Evolutionary conservation across 2,797 vertebrate species (phyloP), one percentile per base, ranked within the genome.

Genomic region (Argyrosomus regius): DNA sequence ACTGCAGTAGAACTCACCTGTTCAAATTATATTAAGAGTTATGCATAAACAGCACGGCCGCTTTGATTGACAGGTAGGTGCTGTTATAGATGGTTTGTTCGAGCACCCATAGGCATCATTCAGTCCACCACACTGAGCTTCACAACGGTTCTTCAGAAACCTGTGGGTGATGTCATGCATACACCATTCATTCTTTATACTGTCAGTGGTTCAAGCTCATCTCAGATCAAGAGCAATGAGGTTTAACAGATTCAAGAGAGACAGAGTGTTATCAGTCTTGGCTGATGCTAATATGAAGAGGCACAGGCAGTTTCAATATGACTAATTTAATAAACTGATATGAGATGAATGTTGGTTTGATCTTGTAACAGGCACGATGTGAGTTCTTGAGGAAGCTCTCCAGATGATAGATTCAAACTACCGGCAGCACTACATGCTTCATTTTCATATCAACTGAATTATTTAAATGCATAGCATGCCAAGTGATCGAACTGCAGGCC

Each of bases 261-360:
- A 56, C 28, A 18, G 67, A 57, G 22, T 20, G 35, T 64, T 58
- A 72, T 68, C 31, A 43, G 50, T 17, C 49, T 39, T 11, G 64
- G 22, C 49, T 63, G 61, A 85, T 31, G 26, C 26, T 61, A 56
- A 73, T 53, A 59, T 41, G 56, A 80, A 18, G 48, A 75, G 22
- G 41, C 48, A 72, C 48, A 53, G 62, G 59, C 58, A 31, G 63
- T 75, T 60, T 72, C 2, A 14, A 49, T 63, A 22, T 82, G 72
- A 86, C 31, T 28, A 72, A 73, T 72, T 77, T 77, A 73, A 78
- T 81, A 79, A 85, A 80, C 11, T 50, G 76, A 79, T 50, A 52
- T 35, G 45, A 73, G 63, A 69, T 9, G 58, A 46, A 65, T 57
- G 70, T 66, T 56, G 57, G 41, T 80, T 76, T 81, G 64, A 82